phyloP scores from a whole-genome alignment of 2,888 invertebrate genomes.

The Brassicogethes aeneus region DNA sequence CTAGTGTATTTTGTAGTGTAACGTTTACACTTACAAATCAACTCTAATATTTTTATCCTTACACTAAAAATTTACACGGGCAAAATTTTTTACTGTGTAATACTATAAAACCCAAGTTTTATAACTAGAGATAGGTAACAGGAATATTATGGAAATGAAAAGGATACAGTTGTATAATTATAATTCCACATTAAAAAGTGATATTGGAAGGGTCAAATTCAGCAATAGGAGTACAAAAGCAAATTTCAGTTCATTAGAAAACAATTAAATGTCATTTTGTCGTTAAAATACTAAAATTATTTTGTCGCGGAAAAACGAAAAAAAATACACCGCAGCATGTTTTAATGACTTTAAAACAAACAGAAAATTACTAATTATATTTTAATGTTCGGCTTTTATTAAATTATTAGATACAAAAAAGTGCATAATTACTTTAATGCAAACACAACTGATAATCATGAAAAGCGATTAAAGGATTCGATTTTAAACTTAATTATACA shows the following conservation, averaged over 20 bases:
- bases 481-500: neutral
- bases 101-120: no score
- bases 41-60: no score
- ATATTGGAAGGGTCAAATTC: no score
- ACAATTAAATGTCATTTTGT: neutral
- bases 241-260: neutral
- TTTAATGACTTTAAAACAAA: conserved; percentile 11
- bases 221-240: no score
- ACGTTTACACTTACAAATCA: no score
- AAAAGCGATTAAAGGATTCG: neutral
- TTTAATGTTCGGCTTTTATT: conserved; percentile 17
- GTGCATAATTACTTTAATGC: neutral
- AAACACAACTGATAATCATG: neutral
- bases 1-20: no score
- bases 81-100: no score
- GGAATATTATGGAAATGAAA: no score
- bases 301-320: neutral
- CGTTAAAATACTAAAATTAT: neutral
- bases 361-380: conserved; percentile 16
- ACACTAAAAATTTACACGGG: no score
- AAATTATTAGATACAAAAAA: neutral
- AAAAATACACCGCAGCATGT: neutral
- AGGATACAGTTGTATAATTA: no score
- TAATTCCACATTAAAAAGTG: no score
- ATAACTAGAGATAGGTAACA: no score